Evolutionary conservation across 1,140 invertebrate species (phyloP).

Genomic region (Drosophila murphyi): DNA sequence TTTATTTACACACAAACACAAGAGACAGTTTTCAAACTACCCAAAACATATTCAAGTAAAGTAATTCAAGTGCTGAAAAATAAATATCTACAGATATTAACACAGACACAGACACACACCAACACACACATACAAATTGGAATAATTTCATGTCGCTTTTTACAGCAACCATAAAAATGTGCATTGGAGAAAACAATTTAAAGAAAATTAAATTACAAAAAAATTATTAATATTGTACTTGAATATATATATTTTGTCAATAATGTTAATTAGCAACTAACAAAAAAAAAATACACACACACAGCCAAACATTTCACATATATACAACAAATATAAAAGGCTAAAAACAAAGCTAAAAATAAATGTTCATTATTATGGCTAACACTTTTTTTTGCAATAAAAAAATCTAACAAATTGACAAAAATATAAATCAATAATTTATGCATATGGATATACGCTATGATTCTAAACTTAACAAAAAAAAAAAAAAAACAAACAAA

Average conservation of each 20-base stretch:
- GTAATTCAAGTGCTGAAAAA: constrained; percentile 1
- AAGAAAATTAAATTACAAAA: constrained; percentile 18
- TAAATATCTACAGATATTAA: not conserved
- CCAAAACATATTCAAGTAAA: constrained; percentile 24
- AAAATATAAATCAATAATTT: constrained; percentile 56
- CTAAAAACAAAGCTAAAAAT: constrained; percentile 10
- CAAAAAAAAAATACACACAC: constrained; percentile 28
- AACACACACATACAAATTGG: constrained; percentile 9
- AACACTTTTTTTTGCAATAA: constrained; percentile 45
- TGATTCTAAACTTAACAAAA: constrained; percentile 63
- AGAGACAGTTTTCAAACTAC: constrained; percentile 47
- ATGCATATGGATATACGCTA: constrained; percentile 78
- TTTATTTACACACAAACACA: constrained; percentile 53
- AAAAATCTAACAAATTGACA: constrained; percentile 32
- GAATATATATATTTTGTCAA: constrained; percentile 78
- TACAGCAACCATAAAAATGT: constrained; percentile 24
- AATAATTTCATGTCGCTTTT: constrained; percentile 30
- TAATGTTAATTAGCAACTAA: constrained; percentile 75
- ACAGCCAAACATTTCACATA: constrained; percentile 40
- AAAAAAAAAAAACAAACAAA: constrained; percentile 21
- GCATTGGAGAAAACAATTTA: constrained; percentile 14
- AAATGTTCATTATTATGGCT: constrained; percentile 49
- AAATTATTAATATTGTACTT: constrained; percentile 53
- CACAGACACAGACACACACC: constrained; percentile 4
- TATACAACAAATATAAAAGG: constrained; percentile 1